Evolutionary conservation across 2,888 invertebrate species (phyloP).

Genomic region (Drosophila neoperkinsi): DNA sequence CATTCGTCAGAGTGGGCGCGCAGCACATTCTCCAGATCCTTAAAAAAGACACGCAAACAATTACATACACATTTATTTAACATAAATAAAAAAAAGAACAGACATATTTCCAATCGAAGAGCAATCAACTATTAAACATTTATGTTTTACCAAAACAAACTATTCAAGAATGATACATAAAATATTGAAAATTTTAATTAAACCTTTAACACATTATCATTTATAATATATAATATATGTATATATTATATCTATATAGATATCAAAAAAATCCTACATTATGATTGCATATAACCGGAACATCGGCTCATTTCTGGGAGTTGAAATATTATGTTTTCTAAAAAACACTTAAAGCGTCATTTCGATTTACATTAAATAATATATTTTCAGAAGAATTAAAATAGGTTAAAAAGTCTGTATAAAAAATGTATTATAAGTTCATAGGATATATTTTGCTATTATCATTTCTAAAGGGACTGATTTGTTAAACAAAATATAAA

Average conservation of each 20-base stretch:
- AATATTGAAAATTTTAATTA: not conserved
- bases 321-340: not conserved
- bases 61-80: not conserved
- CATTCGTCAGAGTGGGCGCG: constrained; percentile 89
- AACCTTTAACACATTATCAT: not conserved
- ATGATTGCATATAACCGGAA: too few relatives aligned
- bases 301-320: too few relatives aligned
- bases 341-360: not conserved
- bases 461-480: not conserved
- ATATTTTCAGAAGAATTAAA: not conserved
- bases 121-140: not conserved
- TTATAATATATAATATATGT: not conserved
- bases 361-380: constrained; percentile 74
- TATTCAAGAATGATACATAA: not conserved
- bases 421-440: not conserved
- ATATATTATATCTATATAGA: too few relatives aligned
- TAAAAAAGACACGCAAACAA: constrained; percentile 34
- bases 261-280: too few relatives aligned
- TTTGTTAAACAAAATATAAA: not conserved
- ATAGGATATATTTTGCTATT: not conserved
- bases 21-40: constrained; percentile 94
- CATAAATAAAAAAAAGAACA: not conserved
- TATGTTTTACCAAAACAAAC: not conserved
- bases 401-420: not conserved
- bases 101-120: not conserved